Evolutionary conservation across 2,888 invertebrate species (phyloP), one percentile per base, ranked within the genome.

Genomic region (Aspidapion aeneum): DNA sequence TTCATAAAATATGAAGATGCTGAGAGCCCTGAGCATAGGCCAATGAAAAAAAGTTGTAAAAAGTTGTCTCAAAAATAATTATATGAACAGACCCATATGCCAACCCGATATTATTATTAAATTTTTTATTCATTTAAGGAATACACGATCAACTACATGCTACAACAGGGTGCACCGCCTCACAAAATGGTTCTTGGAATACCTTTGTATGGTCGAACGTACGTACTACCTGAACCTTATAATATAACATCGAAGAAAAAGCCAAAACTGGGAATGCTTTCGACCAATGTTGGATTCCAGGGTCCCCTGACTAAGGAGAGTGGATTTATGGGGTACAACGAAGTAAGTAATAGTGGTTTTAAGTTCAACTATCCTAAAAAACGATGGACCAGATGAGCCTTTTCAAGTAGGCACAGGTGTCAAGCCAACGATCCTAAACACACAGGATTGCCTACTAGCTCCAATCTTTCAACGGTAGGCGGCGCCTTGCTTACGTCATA

Each of bases 321-420:
- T 69, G 94, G 94, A 0, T 93, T 93, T 70, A 86, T 94, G 81
- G 95, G 94, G 1, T 95, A 92, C 75, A 94, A 94, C 76, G 95
- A 95, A 85, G 90, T 90, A 75, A 74, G 69, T n/a, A n/a, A n/a
- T n/a, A n/a, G n/a, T n/a, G n/a, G n/a, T n/a, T n/a, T n/a, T n/a
- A n/a, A n/a, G n/a, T n/a, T n/a, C n/a, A n/a, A n/a, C n/a, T 49
- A 54, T 21, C 16, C 17, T 21, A 18, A 48, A 12, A 48, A 48
- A 48, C 49, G 12, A 48, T 48, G 12, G 9, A 48, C 12, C 12
- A 12, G 12, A n/a, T 52, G n/a, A 52, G 17, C n/a, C n/a, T 52
- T 18, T 52, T 52, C 3, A 18, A 5, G 3, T 18, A 12, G 18
- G n/a, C 51, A 51, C 51, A 51, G 51, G 18, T 18, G 2, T 18